These are phyloP conservation scores for Opisthograptis luteolata DNA, from an alignment of 2,888 invertebrate species.

Conservation along the genomic window DNA sequence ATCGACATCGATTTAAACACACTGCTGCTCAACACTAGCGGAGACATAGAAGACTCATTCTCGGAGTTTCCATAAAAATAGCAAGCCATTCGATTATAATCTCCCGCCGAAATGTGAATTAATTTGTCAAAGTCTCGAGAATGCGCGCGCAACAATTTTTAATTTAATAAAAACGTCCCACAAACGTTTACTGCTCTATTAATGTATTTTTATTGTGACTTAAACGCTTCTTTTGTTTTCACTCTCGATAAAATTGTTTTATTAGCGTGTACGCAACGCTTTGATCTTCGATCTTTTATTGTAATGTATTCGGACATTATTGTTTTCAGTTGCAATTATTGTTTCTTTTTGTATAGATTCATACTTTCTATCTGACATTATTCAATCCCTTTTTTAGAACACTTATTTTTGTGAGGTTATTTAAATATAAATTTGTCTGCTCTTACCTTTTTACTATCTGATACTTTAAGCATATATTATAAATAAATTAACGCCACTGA, in stretches of 20 bases:
- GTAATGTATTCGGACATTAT: neutral
- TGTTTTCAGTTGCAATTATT: neutral
- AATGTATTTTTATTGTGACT: conserved; percentile 70
- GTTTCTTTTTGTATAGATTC: neutral
- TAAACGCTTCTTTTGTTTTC: conserved; percentile 75
- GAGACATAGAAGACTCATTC: conserved; percentile 52
- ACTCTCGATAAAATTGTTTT: conserved; percentile 65
- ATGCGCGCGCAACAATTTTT: conserved; percentile 43
- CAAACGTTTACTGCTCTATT: conserved; percentile 67
- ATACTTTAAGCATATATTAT: too few species aligned
- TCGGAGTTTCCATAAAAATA: conserved; percentile 54
- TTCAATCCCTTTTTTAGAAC: too few species aligned
- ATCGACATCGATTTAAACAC: conserved; percentile 20
- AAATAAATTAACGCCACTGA: too few species aligned
- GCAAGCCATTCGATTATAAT: conserved; percentile 66
- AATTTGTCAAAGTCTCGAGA: conserved; percentile 66
- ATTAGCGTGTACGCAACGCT: conserved; percentile 51
- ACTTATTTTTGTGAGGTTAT: too few species aligned
- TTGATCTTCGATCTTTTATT: conserved; percentile 46
- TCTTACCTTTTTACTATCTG: too few species aligned
- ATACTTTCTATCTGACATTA: too few species aligned
- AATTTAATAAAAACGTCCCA: conserved; percentile 56
- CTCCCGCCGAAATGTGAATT: conserved; percentile 65
- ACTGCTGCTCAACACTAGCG: conserved; percentile 51
- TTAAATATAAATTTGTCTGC: too few species aligned